Base-by-base conservation (phyloP, 2,113 vertebrate species). In the Cairina moschata region DNA sequence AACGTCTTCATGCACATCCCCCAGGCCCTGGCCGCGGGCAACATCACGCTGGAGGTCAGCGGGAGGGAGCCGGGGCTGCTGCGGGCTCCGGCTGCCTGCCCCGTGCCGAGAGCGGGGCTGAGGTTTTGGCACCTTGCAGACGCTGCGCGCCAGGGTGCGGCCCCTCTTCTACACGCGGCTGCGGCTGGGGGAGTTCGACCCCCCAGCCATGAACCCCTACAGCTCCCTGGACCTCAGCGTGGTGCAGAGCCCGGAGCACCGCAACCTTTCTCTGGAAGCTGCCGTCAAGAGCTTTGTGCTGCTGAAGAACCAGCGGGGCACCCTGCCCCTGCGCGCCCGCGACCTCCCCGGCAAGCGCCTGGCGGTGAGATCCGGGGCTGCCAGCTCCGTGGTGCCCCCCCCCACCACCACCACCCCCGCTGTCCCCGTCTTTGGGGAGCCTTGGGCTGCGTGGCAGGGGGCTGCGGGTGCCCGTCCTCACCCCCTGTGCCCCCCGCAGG, bases 101-200 rank as follows among this genome's bases (percentile, higher is more conserved):
- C 55, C 9, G 23, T 9, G 1, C 56, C 5, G 5, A 13, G 40
- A 66, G 56, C n/a, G 10, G 11, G 52, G 0, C 38, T 1, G 5
- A 40, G 48, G 8, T 52, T 36, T 46, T 32, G 21, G 60, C 22
- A 9, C 28, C 0, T 62, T 2, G 4, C 76, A 98, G 97, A 97
- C 13, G 25, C 87, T 97, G 59, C 96, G 74, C 1, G 95, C 93
- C 40, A 92, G 97, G 1, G 72, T 97, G 46, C 94, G 96, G 44
- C 97, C 97, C 3, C 95, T 98, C 62, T 97, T 98, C 86, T 96
- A 96, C 82, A 97, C 97, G 0, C 95, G 97, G 48, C 95, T 97
- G 96, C 88, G 97, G 2, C 88, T 97, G 79, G 97, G 97, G 54
- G 97, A 98, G 88, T 98, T 98, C 1, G 97, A 97, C 76, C 97